These are phyloP conservation scores for Lacerta agilis DNA, from an alignment of 2,797 vertebrate species.

Conservation along the genomic window DNA sequence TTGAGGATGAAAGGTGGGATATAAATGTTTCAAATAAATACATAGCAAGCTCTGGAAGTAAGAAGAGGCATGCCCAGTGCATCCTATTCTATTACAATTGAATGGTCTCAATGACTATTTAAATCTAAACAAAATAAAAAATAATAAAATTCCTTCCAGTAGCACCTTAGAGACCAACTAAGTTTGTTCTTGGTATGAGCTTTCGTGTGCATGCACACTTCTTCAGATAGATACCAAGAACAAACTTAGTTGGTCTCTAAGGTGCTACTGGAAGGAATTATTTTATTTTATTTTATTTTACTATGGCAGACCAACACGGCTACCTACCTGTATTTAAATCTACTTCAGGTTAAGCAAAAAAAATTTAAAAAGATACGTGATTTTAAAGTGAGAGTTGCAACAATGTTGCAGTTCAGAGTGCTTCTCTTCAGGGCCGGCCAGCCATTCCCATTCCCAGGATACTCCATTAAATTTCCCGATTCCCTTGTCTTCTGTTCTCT, in stretches of 20 bases:
- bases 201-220: no score
- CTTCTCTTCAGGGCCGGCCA: neutral
- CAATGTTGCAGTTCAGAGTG: neutral
- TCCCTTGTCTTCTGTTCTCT: neutral
- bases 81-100: neutral
- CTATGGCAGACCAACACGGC: no score
- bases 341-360: neutral
- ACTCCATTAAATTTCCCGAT: neutral
- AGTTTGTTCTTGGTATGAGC: no score
- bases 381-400: conserved; percentile 2
- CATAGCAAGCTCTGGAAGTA: neutral
- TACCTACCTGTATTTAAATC: neutral
- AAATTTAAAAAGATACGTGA: neutral
- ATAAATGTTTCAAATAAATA: neutral
- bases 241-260: no score
- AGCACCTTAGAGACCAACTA: no score
- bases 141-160: no score
- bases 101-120: neutral
- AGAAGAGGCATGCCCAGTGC: neutral
- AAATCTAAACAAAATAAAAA: neutral
- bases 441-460: neutral
- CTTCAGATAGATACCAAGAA: no score
- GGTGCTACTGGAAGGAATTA: no score
- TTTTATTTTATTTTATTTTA: no score
- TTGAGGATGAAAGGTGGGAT: neutral